Evolutionary conservation across 2,113 vertebrate genomes (phyloP).

Genomic region (Callithrix jacchus): DNA sequence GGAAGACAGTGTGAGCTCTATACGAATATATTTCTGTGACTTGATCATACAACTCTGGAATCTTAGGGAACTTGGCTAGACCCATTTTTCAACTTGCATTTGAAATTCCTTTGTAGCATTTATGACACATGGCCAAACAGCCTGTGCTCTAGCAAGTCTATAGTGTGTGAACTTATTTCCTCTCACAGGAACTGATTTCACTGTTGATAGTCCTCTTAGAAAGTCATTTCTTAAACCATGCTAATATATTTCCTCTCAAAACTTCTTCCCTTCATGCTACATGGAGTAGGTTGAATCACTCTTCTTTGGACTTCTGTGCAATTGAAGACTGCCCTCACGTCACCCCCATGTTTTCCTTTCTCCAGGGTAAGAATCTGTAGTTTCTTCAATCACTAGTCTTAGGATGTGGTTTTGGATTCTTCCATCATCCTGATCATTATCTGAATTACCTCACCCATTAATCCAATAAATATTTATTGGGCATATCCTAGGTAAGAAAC

Average conservation of each 20-base stretch:
- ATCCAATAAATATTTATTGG: neutral
- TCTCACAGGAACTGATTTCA: neutral
- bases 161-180: neutral
- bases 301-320: neutral
- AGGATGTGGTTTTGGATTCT: neutral
- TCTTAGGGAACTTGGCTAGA: neutral
- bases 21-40: neutral
- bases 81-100: neutral
- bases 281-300: neutral
- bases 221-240: neutral
- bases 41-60: neutral
- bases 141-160: accelerated
- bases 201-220: neutral
- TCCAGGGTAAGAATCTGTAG: neutral
- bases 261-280: neutral
- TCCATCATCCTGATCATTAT: neutral
- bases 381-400: neutral
- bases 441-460: neutral
- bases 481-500: neutral
- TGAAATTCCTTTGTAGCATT: neutral
- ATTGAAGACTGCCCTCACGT: neutral
- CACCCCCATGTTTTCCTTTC: neutral
- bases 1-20: neutral
- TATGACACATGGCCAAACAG: neutral
- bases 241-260: neutral